phyloP scores from a whole-genome alignment of 2,113 vertebrate genomes.

The Vidua chalybeata region DNA sequence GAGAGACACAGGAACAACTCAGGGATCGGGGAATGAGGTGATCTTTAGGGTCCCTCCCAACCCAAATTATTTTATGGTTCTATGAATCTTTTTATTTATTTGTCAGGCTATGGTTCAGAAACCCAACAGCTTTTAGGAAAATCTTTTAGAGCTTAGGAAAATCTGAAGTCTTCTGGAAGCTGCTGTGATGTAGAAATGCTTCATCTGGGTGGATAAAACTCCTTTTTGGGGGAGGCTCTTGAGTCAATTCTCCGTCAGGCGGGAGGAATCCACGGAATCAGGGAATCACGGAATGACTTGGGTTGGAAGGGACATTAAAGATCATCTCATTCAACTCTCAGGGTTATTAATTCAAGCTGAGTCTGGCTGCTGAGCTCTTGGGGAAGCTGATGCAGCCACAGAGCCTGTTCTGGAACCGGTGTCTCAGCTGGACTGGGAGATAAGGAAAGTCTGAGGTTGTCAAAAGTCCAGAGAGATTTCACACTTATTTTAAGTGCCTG shows the following conservation, averaged over 20 bases:
- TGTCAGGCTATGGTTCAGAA: background rate
- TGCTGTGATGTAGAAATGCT: accelerated
- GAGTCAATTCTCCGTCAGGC: accelerated
- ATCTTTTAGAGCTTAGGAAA: background rate
- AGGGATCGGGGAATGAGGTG: background rate
- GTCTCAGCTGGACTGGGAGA: conserved; percentile 7
- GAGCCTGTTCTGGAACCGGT: conserved; percentile 8
- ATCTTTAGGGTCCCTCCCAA: background rate
- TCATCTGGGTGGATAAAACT: background rate
- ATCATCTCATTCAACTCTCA: background rate
- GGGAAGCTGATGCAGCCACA: background rate
- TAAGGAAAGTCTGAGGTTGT: background rate
- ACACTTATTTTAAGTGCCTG: background rate
- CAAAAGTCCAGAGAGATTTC: background rate
- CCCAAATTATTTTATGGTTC: background rate
- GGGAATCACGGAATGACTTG: background rate
- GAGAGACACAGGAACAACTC: background rate
- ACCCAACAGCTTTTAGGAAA: background rate
- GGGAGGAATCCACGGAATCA: background rate
- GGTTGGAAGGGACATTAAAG: background rate
- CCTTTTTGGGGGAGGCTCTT: background rate
- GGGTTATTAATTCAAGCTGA: background rate
- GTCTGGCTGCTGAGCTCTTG: background rate
- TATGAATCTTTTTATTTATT: background rate
- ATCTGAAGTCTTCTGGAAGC: background rate